A percentile compares a stretch with the other conserved stretches of the same genome.
phyloP scores from a whole-genome alignment of 1,140 invertebrate genomes.

The Pseudomyrmex pallidus region DNA sequence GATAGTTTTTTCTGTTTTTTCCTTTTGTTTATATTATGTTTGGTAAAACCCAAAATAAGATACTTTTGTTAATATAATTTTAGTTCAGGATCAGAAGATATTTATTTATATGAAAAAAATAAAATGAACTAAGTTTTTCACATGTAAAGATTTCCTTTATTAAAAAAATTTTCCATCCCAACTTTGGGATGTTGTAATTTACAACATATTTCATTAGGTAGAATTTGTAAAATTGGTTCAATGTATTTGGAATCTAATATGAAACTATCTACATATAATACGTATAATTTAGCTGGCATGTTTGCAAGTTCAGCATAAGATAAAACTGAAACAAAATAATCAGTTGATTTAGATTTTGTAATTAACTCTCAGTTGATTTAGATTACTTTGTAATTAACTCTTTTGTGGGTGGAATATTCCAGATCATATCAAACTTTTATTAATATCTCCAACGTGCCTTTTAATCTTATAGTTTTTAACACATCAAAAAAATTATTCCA shows the following conservation, averaged over 20 bases:
- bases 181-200: slow-evolving; percentile 68
- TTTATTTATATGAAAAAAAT: background rate
- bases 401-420: no score
- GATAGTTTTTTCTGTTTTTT: no score
- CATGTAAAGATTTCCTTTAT: slow-evolving; percentile 84
- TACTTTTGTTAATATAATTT: no score
- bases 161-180: slow-evolving; percentile 74
- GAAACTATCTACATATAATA: slow-evolving; percentile 81
- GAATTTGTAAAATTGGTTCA: slow-evolving; percentile 77
- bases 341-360: slow-evolving; percentile 17
- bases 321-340: slow-evolving; percentile 75
- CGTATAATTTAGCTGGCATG: slow-evolving; percentile 75
- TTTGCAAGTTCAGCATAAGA: slow-evolving; percentile 78
- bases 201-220: slow-evolving; percentile 66
- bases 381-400: background rate
- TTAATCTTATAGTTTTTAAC: no score
- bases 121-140: slow-evolving; percentile 60
- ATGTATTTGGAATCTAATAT: slow-evolving; percentile 77
- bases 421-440: no score
- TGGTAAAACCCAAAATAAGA: no score
- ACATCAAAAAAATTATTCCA: no score
- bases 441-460: no score
- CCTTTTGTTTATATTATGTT: no score
- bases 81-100: background rate
- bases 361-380: no score